phyloP scores from a whole-genome alignment of 2,888 invertebrate genomes.

The Agriopis aurantiaria region DNA sequence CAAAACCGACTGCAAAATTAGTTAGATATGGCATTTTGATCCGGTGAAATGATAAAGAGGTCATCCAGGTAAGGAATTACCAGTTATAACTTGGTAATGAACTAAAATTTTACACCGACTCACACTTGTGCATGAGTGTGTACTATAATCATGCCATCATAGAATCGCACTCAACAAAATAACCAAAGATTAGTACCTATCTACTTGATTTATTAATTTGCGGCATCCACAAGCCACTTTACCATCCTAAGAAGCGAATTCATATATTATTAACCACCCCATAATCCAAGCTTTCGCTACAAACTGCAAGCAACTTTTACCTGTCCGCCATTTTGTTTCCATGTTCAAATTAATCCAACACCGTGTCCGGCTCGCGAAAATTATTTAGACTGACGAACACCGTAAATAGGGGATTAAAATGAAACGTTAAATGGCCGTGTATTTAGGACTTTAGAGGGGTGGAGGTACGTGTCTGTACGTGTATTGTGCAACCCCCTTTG shows the following conservation, averaged over 20 bases:
- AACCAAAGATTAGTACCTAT: neutral
- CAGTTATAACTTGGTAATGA: too few species aligned
- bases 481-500: conserved; percentile 27
- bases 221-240: conserved; percentile 30
- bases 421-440: conserved; percentile 67
- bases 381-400: conserved; percentile 76
- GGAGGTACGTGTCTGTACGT: conserved; percentile 34
- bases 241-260: conserved; percentile 43
- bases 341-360: conserved; percentile 72
- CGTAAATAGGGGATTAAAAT: conserved; percentile 54
- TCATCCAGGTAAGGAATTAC: too few species aligned
- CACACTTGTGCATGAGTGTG: too few species aligned
- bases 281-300: conserved; percentile 65
- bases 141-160: too few species aligned
- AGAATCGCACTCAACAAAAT: neutral
- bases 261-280: conserved; percentile 62
- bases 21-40: too few species aligned
- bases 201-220: neutral
- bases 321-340: conserved; percentile 71
- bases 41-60: too few species aligned
- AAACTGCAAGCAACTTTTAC: conserved; percentile 65
- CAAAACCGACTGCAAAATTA: too few species aligned
- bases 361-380: conserved; percentile 71
- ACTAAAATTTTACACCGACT: too few species aligned
- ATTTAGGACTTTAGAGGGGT: conserved; percentile 68